Conservation (phyloP, 2,113 vertebrate genomes). For the Plotosus lineatus region DNA sequence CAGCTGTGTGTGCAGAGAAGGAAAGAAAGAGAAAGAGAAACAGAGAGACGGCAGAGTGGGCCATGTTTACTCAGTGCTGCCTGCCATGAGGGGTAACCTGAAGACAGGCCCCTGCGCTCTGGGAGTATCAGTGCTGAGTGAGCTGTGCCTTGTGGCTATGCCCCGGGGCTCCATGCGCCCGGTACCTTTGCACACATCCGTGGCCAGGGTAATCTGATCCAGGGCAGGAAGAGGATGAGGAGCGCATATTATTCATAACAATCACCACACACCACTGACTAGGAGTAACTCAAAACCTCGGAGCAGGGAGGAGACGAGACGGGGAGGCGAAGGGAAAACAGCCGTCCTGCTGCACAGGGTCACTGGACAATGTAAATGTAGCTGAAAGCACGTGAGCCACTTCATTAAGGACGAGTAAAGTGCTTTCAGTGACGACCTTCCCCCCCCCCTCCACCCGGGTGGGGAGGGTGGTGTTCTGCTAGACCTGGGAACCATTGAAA, state of each 20-base stretch:
- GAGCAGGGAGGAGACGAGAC: slow-evolving; percentile 37
- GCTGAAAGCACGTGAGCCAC: slow-evolving; percentile 1
- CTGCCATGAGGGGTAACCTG: slow-evolving; percentile 67
- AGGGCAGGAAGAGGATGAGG: slow-evolving; percentile 55
- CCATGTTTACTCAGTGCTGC: slow-evolving; percentile 61
- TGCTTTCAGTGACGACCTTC: slow-evolving; percentile 35
- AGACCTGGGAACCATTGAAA: slow-evolving; percentile 42
- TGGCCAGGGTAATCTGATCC: slow-evolving; percentile 57
- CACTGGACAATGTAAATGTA: slow-evolving; percentile 21
- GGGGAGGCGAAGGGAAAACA: slow-evolving; percentile 38
- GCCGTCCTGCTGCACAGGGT: slow-evolving; percentile 22
- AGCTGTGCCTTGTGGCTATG: slow-evolving; percentile 56
- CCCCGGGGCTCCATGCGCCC: slow-evolving; percentile 46
- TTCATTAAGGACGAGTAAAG: neutral
- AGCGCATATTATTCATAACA: slow-evolving; percentile 60
- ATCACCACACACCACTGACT: slow-evolving; percentile 52
- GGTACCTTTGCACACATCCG: slow-evolving; percentile 56
- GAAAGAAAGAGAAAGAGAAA: slow-evolving; percentile 55
- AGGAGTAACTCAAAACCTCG: slow-evolving; percentile 50
- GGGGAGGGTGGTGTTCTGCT: slow-evolving; percentile 30
- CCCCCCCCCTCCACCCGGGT: no score
- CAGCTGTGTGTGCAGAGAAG: slow-evolving; percentile 47
- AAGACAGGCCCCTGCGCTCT: slow-evolving; percentile 63
- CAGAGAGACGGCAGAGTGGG: slow-evolving; percentile 48
- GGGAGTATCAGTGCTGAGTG: slow-evolving; percentile 73